Evolutionary conservation across 2,113 vertebrate genomes (phyloP).

Genomic region (Scolopax mira): DNA sequence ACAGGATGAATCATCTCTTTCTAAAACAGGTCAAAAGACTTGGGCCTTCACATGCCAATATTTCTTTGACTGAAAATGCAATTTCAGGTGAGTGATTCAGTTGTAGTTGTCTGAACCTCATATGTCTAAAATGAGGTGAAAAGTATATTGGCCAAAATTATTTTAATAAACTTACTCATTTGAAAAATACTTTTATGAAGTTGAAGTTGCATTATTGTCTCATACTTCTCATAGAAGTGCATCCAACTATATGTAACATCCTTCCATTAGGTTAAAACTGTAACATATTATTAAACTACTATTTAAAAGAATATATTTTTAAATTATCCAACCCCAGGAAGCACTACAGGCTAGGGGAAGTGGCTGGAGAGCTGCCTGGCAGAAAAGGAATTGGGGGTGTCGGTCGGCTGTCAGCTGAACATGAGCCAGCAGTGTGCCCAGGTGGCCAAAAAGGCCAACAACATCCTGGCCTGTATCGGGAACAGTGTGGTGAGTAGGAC

Average conservation of each 20-base stretch:
- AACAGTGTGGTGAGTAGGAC: too few species aligned
- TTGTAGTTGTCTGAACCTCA: neutral
- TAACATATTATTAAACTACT: neutral
- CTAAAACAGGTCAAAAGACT: neutral
- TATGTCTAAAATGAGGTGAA: neutral
- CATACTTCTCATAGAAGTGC: neutral
- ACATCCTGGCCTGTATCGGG: too few species aligned
- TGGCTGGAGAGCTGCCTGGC: too few species aligned
- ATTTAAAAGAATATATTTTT: neutral
- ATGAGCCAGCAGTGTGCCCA: too few species aligned
- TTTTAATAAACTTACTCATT: neutral
- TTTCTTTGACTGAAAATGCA: neutral
- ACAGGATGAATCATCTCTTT: neutral
- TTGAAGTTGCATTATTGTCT: neutral
- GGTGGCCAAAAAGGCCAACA: too few species aligned
- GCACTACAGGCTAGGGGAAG: too few species aligned
- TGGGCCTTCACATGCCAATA: neutral
- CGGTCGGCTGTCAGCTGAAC: too few species aligned
- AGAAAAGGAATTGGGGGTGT: too few species aligned
- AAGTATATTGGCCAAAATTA: neutral
- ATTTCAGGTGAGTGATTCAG: neutral
- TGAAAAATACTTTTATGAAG: neutral
- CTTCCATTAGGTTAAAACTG: neutral
- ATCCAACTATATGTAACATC: neutral
- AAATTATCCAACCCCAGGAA: too few species aligned